Conservation (phyloP, 2,797 vertebrate species). For the Pelobates cultripes region DNA sequence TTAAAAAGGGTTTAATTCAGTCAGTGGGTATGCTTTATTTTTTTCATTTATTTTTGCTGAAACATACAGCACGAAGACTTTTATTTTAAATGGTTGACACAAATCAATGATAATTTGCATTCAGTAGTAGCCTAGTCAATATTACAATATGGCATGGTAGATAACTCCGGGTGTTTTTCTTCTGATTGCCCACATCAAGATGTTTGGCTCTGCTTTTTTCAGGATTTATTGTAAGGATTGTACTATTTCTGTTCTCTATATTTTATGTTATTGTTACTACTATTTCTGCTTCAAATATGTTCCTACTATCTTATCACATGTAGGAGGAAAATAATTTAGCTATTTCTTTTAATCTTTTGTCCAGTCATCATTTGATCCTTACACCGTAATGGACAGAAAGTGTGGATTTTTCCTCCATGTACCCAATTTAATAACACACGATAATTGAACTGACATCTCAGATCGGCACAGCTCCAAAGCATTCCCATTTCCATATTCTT, state of each 20-base stretch:
- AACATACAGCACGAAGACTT: background rate
- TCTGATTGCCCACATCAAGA: no score
- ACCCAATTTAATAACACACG: slow-evolving; percentile 18
- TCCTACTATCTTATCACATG: background rate
- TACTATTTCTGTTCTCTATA: background rate
- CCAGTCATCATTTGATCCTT: background rate
- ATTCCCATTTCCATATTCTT: slow-evolving; percentile 33
- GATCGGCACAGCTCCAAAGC: slow-evolving; percentile 24
- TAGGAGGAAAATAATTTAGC: background rate
- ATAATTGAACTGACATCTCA: slow-evolving; percentile 39
- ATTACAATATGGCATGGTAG: background rate
- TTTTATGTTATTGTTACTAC: background rate
- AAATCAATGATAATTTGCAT: background rate
- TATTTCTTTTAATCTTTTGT: background rate
- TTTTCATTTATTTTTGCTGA: background rate
- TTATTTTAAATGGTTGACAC: background rate
- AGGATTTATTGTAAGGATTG: background rate
- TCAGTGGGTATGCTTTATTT: background rate
- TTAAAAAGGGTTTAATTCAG: background rate
- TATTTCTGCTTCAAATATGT: background rate
- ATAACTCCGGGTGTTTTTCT: background rate
- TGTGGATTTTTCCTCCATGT: slow-evolving; percentile 16
- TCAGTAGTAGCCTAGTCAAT: background rate
- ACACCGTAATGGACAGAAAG: background rate
- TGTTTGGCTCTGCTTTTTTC: background rate